Evolutionary conservation across 2,797 vertebrate species (phyloP).

Genomic region (Alosa sapidissima): DNA sequence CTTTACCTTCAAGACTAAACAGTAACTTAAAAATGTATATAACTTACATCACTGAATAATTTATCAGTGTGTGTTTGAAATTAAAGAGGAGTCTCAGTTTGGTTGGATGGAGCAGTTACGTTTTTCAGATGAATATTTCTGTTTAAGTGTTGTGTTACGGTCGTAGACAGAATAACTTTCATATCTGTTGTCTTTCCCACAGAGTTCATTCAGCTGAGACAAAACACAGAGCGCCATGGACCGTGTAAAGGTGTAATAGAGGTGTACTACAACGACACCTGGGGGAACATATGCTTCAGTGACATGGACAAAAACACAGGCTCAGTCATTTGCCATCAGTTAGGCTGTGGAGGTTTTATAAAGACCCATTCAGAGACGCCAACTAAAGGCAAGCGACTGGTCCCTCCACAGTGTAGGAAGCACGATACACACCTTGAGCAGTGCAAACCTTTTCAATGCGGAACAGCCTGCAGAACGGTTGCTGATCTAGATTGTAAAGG

Average conservation of each 20-base stretch:
- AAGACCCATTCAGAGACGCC: too few species aligned
- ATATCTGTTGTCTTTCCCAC: neutral
- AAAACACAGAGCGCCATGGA: neutral
- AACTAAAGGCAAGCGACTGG: neutral
- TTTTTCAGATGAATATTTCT: too few species aligned
- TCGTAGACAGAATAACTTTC: too few species aligned
- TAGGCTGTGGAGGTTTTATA: conserved; percentile 25
- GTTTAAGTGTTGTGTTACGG: too few species aligned
- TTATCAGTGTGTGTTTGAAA: too few species aligned
- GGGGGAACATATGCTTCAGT: conserved; percentile 11
- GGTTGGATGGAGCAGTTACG: too few species aligned
- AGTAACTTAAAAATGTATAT: too few species aligned
- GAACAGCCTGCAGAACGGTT: neutral
- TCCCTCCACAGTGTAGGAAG: neutral
- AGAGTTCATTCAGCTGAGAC: conserved; percentile 12
- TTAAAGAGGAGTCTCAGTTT: too few species aligned
- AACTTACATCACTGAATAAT: too few species aligned
- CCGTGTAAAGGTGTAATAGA: neutral
- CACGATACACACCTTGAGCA: conserved; percentile 1
- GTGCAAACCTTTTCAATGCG: neutral
- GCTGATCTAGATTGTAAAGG: neutral
- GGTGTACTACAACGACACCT: conserved; percentile 24
- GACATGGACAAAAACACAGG: neutral
- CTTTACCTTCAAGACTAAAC: too few species aligned
- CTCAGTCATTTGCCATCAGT: conserved; percentile 14